These are phyloP conservation scores for Brachirus orientalis DNA, from an alignment of 2,113 vertebrate genomes.

Conservation along the genomic window DNA sequence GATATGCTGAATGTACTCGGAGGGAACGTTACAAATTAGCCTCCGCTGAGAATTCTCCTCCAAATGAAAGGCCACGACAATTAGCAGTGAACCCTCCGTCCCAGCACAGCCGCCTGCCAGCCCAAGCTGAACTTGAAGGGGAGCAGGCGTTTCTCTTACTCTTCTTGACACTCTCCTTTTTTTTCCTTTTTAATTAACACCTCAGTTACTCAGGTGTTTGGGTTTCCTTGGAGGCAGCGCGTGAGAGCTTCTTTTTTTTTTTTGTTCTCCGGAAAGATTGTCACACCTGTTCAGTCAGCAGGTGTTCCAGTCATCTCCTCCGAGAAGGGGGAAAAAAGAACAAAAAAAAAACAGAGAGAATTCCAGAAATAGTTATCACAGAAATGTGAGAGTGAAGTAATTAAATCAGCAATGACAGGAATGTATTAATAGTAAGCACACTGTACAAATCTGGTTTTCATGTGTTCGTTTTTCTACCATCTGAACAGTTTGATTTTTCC, in stretches of 20 bases:
- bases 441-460: constrained; percentile 37
- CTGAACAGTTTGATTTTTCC: constrained; percentile 24
- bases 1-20: constrained; percentile 51
- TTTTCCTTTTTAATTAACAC: constrained; percentile 80
- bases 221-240: constrained; percentile 58
- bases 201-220: constrained; percentile 69
- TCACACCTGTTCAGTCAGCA: constrained; percentile 78
- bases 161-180: constrained; percentile 65
- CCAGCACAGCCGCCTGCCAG: constrained; percentile 67
- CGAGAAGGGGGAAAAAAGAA: not conserved
- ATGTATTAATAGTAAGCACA: constrained; percentile 41
- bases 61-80: constrained; percentile 73
- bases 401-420: constrained; percentile 45
- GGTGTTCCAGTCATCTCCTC: constrained; percentile 53
- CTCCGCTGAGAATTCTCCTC: constrained; percentile 63
- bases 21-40: constrained; percentile 74
- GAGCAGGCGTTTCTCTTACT: constrained; percentile 40
- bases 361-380: constrained; percentile 40
- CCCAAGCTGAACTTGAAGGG: constrained; percentile 59
- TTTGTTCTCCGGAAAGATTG: constrained; percentile 47
- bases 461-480: constrained; percentile 21
- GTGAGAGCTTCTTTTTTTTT: constrained; percentile 34
- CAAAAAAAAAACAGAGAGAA: not conserved
- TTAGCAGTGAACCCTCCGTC: constrained; percentile 70
- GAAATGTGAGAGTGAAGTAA: constrained; percentile 40